phyloP scores from a whole-genome alignment of 64 coral and sea anemone species.

The Orbicella faveolata region DNA sequence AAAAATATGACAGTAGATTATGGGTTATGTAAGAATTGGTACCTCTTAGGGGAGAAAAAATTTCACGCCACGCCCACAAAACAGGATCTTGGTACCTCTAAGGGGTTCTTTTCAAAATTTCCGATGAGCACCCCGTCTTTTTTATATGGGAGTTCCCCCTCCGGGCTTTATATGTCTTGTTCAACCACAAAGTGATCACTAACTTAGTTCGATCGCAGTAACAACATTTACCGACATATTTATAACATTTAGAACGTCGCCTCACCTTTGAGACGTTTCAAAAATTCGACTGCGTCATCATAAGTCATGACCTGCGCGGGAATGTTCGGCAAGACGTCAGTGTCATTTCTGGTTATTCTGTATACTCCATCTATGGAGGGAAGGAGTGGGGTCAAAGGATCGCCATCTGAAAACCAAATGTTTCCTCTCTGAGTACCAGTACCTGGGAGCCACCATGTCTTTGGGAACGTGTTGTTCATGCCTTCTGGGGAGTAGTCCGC shows the following conservation, averaged over 20 bases:
- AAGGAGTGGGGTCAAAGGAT: conserved; percentile 54
- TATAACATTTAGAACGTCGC: neutral
- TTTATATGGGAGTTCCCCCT: too few species aligned
- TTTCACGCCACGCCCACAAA: too few species aligned
- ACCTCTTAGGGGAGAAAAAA: too few species aligned
- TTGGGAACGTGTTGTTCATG: conserved; percentile 52
- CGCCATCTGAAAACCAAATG: neutral
- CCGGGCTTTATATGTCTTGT: too few species aligned
- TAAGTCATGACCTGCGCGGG: conserved; percentile 37
- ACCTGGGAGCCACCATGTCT: conserved; percentile 53
- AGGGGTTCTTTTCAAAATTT: too few species aligned
- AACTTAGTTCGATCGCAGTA: too few species aligned
- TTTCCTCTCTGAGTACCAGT: conserved; percentile 63
- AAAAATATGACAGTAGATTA: too few species aligned
- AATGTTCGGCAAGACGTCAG: conserved; percentile 4
- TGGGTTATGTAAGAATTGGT: too few species aligned
- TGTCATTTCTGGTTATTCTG: conserved; percentile 19
- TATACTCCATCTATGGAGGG: conserved; percentile 60
- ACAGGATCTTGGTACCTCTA: too few species aligned
- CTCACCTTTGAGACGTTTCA: conserved; percentile 43
- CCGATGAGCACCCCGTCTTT: too few species aligned
- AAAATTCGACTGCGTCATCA: conserved; percentile 20
- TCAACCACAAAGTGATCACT: too few species aligned
- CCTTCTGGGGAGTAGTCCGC: conserved; percentile 54
- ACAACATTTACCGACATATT: too few species aligned